A percentile compares a stretch with the other conserved stretches of the same genome.
These are phyloP conservation scores for Enteromius anoplus DNA, from an alignment of 2,797 vertebrate species.

Conservation along the genomic window DNA sequence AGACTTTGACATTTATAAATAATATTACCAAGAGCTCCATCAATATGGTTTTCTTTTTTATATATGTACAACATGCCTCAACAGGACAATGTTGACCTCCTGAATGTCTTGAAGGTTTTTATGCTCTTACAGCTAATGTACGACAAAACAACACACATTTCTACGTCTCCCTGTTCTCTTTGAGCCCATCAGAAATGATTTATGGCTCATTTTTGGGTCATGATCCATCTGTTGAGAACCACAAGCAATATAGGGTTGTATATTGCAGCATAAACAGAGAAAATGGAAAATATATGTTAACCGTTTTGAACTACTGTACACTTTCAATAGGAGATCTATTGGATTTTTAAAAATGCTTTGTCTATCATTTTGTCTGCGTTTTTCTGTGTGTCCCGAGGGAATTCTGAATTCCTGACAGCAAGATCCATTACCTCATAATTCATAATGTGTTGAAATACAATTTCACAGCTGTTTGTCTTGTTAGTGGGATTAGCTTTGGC, in stretches of 20 bases:
- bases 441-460: conserved; percentile 33
- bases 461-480: conserved; percentile 42
- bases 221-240: neutral
- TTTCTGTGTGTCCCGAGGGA: neutral
- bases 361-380: neutral
- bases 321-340: neutral
- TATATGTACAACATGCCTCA: neutral
- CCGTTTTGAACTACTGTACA: neutral
- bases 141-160: neutral
- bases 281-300: neutral
- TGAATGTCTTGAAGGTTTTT: neutral
- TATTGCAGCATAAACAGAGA: neutral
- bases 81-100: neutral
- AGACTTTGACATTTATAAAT: neutral
- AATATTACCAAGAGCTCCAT: neutral
- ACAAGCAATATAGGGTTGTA: neutral
- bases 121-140: neutral
- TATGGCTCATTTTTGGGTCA: neutral
- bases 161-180: neutral
- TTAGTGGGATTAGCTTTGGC: conserved; percentile 25
- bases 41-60: neutral
- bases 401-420: conserved; percentile 30
- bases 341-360: neutral
- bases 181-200: conserved; percentile 9
- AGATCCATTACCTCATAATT: conserved; percentile 41